Conservation (phyloP, 2,888 invertebrate genomes). For the Ellobium chinense region DNA sequence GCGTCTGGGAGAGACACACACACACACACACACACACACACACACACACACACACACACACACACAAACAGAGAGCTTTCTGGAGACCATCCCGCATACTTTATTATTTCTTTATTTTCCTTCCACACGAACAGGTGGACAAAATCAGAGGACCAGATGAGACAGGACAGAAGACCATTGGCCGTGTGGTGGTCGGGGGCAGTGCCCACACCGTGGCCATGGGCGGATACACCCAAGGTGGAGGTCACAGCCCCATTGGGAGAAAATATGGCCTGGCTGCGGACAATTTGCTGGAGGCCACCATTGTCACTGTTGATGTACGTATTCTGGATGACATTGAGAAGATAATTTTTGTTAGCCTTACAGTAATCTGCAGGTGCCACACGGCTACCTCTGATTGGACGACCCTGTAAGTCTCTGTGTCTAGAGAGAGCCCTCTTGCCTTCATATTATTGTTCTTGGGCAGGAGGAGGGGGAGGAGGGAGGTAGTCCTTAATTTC, state of each 20-base stretch:
- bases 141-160: background rate
- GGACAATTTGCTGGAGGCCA: slow-evolving; percentile 55
- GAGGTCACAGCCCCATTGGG: slow-evolving; percentile 63
- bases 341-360: no score
- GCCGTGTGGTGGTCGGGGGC: slow-evolving; percentile 63
- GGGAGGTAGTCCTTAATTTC: no score
- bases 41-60: background rate
- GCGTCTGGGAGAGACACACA: no score
- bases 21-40: background rate
- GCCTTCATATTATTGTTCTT: no score
- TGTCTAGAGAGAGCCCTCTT: no score
- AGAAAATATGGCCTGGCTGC: slow-evolving; percentile 52
- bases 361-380: no score
- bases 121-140: no score
- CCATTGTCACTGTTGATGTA: slow-evolving; percentile 50
- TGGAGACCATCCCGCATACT: background rate
- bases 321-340: no score
- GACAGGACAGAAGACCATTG: slow-evolving; percentile 8
- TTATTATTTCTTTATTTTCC: background rate
- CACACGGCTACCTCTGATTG: no score
- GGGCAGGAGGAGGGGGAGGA: no score
- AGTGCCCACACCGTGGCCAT: slow-evolving; percentile 63
- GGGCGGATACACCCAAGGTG: slow-evolving; percentile 67
- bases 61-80: background rate
- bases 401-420: no score